Conservation (phyloP, 2,113 vertebrate species). For the Ctenodactylus gundi region DNA sequence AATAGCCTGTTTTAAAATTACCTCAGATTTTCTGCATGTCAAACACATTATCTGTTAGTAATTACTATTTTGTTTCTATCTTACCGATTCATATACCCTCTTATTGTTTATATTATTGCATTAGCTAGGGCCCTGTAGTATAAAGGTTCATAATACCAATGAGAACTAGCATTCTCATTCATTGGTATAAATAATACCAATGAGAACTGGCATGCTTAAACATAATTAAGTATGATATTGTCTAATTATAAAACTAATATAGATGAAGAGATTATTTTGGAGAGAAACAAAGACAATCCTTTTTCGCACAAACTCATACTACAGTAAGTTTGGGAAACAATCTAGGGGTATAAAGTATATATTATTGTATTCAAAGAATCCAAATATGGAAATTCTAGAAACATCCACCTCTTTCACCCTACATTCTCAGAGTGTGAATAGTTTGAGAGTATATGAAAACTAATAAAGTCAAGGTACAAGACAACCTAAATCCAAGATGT, state of each 20-base stretch:
- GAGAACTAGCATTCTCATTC: neutral
- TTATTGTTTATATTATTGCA: neutral
- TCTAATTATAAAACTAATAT: neutral
- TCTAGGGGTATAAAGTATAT: neutral
- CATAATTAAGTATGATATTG: no score
- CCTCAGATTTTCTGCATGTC: neutral
- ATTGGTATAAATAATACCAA: neutral
- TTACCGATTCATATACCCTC: neutral
- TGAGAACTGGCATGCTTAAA: neutral
- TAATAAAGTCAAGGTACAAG: neutral
- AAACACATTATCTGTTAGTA: neutral
- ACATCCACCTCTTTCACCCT: neutral
- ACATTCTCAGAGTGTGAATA: neutral
- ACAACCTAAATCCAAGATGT: neutral
- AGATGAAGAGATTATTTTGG: neutral
- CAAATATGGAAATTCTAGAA: neutral
- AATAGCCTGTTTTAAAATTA: neutral
- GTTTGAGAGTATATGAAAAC: neutral
- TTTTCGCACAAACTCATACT: neutral
- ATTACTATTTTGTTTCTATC: constrained; percentile 7
- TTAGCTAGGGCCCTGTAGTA: neutral
- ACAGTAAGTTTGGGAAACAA: neutral
- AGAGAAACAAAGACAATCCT: neutral
- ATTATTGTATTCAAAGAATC: neutral
- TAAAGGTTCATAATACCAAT: neutral